phyloP scores from a whole-genome alignment of 2,797 vertebrate species.

The Enteromius paludinosus region DNA sequence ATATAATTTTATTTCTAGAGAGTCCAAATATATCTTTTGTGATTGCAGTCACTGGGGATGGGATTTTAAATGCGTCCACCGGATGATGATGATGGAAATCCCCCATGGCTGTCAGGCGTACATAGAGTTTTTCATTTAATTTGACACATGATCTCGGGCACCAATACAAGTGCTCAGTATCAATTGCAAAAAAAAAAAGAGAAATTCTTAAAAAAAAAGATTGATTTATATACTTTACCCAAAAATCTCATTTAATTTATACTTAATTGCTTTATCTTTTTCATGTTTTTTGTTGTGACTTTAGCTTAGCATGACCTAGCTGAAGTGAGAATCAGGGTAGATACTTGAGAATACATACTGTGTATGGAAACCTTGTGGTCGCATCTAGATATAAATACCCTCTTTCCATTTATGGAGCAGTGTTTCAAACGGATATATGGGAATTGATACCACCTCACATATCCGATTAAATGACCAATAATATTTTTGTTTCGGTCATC shows the following conservation, averaged over 20 bases:
- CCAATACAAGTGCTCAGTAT: slow-evolving; percentile 43
- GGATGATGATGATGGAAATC: slow-evolving; percentile 55
- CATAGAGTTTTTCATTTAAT: slow-evolving; percentile 55
- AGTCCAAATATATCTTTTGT: slow-evolving; percentile 62
- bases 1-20: slow-evolving; percentile 66
- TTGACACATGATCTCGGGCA: slow-evolving; percentile 51
- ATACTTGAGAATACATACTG: slow-evolving; percentile 75
- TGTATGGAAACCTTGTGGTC: slow-evolving; percentile 71
- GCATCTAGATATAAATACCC: slow-evolving; percentile 83
- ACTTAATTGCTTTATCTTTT: neutral
- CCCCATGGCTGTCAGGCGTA: slow-evolving; percentile 49
- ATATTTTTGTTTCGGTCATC: slow-evolving; percentile 36
- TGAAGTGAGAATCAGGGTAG: slow-evolving; percentile 62
- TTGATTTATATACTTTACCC: neutral
- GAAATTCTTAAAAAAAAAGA: neutral
- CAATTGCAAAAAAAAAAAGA: slow-evolving; percentile 12
- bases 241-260: neutral
- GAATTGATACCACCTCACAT: slow-evolving; percentile 58
- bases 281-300: slow-evolving; percentile 21
- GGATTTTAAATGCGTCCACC: slow-evolving; percentile 60
- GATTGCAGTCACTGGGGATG: slow-evolving; percentile 62
- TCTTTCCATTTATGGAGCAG: slow-evolving; percentile 79
- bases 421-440: slow-evolving; percentile 67
- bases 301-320: slow-evolving; percentile 36
- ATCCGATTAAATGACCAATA: slow-evolving; percentile 33